These are phyloP conservation scores for Ochotona princeps DNA, from an alignment of 2,113 vertebrate species.

Conservation along the genomic window DNA sequence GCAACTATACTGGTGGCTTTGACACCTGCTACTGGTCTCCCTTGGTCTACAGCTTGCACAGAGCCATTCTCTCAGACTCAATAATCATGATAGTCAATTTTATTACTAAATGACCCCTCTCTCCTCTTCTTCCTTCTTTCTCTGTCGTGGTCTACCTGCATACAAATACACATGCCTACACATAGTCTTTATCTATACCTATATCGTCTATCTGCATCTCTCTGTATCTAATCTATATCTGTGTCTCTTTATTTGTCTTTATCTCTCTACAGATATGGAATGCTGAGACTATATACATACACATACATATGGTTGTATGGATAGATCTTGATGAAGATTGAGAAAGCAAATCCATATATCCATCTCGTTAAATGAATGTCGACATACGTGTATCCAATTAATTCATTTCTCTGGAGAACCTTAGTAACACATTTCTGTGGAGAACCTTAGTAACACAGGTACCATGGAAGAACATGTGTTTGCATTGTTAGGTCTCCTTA, in stretches of 20 bases:
- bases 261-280: not conserved
- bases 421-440: not conserved
- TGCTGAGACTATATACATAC: too few relatives aligned
- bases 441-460: not conserved
- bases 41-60: not conserved
- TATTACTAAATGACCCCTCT: accelerated
- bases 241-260: not conserved
- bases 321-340: too few relatives aligned
- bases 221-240: too few relatives aligned
- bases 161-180: too few relatives aligned
- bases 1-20: not conserved
- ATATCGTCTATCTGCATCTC: not conserved
- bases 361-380: too few relatives aligned
- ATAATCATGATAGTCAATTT: not conserved
- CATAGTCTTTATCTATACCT: too few relatives aligned
- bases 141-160: too few relatives aligned
- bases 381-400: not conserved
- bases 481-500: not conserved
- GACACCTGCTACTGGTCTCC: not conserved
- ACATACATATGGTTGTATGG: too few relatives aligned
- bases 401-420: not conserved
- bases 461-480: not conserved
- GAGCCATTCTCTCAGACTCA: not conserved
- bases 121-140: not conserved
- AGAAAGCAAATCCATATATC: too few relatives aligned